Evolutionary conservation across 1,140 invertebrate genomes (phyloP), one percentile per base, ranked within the genome.

Genomic region (Drosophila nigromelanica): DNA sequence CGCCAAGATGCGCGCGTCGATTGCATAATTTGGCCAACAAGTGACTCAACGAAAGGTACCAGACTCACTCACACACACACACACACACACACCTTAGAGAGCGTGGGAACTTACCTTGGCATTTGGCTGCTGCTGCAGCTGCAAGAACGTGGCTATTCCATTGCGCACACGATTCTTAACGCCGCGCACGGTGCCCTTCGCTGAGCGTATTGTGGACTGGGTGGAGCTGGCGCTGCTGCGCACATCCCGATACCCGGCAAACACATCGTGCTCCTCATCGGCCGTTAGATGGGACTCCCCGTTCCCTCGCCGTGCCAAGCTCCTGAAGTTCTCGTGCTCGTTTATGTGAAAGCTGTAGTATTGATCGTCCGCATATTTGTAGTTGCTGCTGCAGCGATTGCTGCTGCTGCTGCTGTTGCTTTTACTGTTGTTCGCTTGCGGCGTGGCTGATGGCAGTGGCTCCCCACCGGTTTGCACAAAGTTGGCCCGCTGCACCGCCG

Each of bases 61-160:
- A 45, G 56, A 12, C 14, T 37, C 52, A 24, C 48, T 11, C 48
- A 51, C 27, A 15, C 30, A 50, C 48, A 14, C 27, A 50, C 48
- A 33, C 12, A 14, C 18, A 21, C 10, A 5, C 7, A 10, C 6
- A n/a, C n/a, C n/a, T n/a, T n/a, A n/a, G n/a, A n/a, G n/a, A 66
- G 56, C 76, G 69, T 78, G 76, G 76, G 76, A 78, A 54, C 39
- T 93, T 82, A 96, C 96, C 94, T 96, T 96, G 55, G 93, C 94
- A 56, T 94, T 94, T 50, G 95, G 93, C 75, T 93, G 94, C 72
- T 87, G 82, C 69, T 95, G 96, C 78, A 96, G 95, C 87, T 97
- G 96, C n/a, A 98, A 94, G 92, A 98, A 98, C n/a, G 97, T 98
- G 14, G 96, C 97, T 81, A 99, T 98, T 71, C 98, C 97, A 60